Conservation (phyloP, 2,888 invertebrate species). For the Capitulum mitella region DNA sequence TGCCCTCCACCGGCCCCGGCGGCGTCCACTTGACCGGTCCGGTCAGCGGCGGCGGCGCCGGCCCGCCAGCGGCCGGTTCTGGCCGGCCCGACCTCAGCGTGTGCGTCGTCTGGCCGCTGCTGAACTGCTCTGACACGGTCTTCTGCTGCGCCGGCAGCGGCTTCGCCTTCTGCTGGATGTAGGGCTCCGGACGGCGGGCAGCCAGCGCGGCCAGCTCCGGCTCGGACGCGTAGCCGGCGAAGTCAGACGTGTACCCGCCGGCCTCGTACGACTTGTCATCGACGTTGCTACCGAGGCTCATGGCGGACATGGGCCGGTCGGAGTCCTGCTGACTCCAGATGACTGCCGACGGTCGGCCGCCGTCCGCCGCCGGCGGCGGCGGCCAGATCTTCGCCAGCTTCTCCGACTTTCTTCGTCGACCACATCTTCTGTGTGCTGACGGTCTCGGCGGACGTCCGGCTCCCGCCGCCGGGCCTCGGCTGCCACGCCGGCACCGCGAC, state of each 20-base stretch:
- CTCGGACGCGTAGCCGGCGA: conserved; percentile 14
- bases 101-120: neutral
- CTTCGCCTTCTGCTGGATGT: conserved; percentile 1
- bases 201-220: conserved; percentile 20
- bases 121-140: neutral
- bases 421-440: conserved; percentile 36
- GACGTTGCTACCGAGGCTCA: neutral
- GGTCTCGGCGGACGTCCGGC: conserved; percentile 32
- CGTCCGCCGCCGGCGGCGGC: neutral
- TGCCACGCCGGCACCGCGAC: neutral
- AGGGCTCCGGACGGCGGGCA: neutral
- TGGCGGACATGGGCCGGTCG: neutral
- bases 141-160: neutral
- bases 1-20: no score
- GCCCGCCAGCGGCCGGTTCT: neutral
- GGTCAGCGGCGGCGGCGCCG: neutral
- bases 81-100: neutral
- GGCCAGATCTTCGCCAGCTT: conserved; percentile 15
- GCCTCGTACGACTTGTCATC: neutral
- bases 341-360: neutral
- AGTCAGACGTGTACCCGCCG: conserved; percentile 10
- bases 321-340: neutral
- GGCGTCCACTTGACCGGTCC: neutral
- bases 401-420: conserved; percentile 36
- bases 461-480: neutral